These are phyloP conservation scores for Rambutsinella grinnellia DNA, from an alignment of 2,888 invertebrate species.

Conservation along the genomic window DNA sequence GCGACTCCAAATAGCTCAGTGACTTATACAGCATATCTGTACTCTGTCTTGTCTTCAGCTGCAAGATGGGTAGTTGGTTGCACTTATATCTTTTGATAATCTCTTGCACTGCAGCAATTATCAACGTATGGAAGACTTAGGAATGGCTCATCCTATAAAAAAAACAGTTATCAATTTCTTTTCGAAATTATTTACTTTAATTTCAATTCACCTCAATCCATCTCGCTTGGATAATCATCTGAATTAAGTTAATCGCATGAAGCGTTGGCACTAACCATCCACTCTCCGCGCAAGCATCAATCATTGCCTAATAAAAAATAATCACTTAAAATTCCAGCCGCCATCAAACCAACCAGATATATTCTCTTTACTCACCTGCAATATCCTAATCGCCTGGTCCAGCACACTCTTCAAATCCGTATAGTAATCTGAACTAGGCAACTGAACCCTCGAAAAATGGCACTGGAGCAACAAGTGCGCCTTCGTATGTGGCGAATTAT, in stretches of 20 bases:
- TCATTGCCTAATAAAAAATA: conserved; percentile 82
- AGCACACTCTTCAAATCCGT: conserved; percentile 97
- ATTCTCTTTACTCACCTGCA: conserved; percentile 77
- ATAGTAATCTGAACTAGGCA: conserved; percentile 94
- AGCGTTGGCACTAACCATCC: conserved; percentile 90
- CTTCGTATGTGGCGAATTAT: conserved; percentile 95
- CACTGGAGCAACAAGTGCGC: conserved; percentile 94
- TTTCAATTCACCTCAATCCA: conserved; percentile 76
- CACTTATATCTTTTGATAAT: conserved; percentile 49
- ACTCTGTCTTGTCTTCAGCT: conserved; percentile 53
- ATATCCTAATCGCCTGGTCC: conserved; percentile 94
- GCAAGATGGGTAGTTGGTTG: conserved; percentile 60
- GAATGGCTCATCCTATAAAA: conserved; percentile 76
- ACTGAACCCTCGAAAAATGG: conserved; percentile 84
- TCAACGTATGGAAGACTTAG: conserved; percentile 79
- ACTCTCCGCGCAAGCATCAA: conserved; percentile 90
- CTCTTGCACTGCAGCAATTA: conserved; percentile 75
- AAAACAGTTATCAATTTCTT: not conserved
- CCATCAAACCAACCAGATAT: not conserved
- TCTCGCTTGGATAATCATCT: conserved; percentile 91
- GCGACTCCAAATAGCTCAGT: conserved; percentile 48
- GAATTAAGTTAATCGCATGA: conserved; percentile 83
- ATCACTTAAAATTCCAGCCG: not conserved
- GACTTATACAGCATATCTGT: conserved; percentile 48
- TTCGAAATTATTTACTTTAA: conserved; percentile 1